Evolutionary conservation across 2,797 vertebrate species (phyloP), one percentile per base, ranked within the genome.

Genomic region (Peromyscus attwateri): DNA sequence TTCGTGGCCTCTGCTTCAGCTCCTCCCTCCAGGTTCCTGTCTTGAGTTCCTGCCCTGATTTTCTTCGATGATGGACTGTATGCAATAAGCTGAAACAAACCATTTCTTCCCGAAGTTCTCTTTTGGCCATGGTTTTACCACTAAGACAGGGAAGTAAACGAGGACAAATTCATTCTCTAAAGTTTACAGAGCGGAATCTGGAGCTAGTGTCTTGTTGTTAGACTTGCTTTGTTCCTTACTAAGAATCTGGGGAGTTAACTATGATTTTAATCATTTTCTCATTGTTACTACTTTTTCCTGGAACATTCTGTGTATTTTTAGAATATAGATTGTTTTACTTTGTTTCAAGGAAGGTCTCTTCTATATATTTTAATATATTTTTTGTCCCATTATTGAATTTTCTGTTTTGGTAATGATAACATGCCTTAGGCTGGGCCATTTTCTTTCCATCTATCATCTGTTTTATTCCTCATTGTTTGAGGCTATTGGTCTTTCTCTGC

Each of bases 381-480:
- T 96, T 71, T 94, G 31, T 75, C 31, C 29, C 27, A 60, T 29
- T 85, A 85, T 70, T 95, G 49, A 87, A 55, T 80, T 92, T 96
- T 89, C 25, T 83, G 37, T 81, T 97, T 93, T 73, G 97, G n/a
- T 21, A 88, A 77, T 2, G 75, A 70, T 89, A 89, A 37, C 17
- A 55, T 76, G 25, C 25, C 21, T 76, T 92, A 90, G 66, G 25
- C 27, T 46, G 25, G 46, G 17, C 34, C 46, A 1, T 43, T 76
- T 10, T 85, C 60, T 96, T 43, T 43, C 29, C 21, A 81, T 80
- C 43, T 84, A 27, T 84, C 80, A 31, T 43, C 6, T 52, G 66
- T 94, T 2, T 92, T 57, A 66, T 89, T 62, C 55, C 70, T 84
- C 71, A 31, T 83, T 94, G 19, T 93, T 84, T 85, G 68, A 88